These are phyloP conservation scores for Ctenicera cuprea DNA, from an alignment of 2,888 invertebrate species.

Conservation along the genomic window DNA sequence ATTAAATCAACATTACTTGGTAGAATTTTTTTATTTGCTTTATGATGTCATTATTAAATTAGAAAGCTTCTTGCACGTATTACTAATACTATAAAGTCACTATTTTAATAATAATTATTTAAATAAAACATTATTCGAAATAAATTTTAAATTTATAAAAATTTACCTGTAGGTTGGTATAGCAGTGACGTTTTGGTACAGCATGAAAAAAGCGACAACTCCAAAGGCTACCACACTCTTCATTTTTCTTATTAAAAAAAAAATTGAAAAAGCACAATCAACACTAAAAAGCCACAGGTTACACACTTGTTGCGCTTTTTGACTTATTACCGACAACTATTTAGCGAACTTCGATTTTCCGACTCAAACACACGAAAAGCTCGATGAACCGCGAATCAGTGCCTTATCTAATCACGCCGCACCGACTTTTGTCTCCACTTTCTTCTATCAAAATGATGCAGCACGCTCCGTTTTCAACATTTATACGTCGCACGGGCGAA, in stretches of 20 bases:
- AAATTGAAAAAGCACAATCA: slow-evolving; percentile 7
- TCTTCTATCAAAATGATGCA: slow-evolving; percentile 40
- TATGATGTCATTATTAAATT: too few species aligned
- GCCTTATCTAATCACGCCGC: slow-evolving; percentile 34
- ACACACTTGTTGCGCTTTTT: slow-evolving; percentile 25
- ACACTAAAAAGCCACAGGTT: background rate
- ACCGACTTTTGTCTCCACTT: slow-evolving; percentile 39
- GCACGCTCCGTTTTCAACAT: slow-evolving; percentile 33
- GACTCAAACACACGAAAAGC: background rate
- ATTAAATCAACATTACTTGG: too few species aligned
- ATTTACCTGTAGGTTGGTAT: slow-evolving; percentile 38
- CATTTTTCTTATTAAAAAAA: slow-evolving; percentile 21
- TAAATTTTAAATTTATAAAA: too few species aligned
- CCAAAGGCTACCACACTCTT: slow-evolving; percentile 24
- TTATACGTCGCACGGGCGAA: slow-evolving; percentile 33
- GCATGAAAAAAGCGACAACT: slow-evolving; percentile 34
- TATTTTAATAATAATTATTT: too few species aligned
- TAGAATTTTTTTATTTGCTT: too few species aligned
- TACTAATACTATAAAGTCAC: too few species aligned
- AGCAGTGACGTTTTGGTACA: slow-evolving; percentile 37
- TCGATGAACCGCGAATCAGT: slow-evolving; percentile 18
- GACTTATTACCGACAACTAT: slow-evolving; percentile 9
- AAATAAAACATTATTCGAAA: too few species aligned
- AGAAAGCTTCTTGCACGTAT: too few species aligned
- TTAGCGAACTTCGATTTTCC: slow-evolving; percentile 6